Evolutionary conservation across 2,113 vertebrate species (phyloP).

Genomic region (Pongo pygmaeus): DNA sequence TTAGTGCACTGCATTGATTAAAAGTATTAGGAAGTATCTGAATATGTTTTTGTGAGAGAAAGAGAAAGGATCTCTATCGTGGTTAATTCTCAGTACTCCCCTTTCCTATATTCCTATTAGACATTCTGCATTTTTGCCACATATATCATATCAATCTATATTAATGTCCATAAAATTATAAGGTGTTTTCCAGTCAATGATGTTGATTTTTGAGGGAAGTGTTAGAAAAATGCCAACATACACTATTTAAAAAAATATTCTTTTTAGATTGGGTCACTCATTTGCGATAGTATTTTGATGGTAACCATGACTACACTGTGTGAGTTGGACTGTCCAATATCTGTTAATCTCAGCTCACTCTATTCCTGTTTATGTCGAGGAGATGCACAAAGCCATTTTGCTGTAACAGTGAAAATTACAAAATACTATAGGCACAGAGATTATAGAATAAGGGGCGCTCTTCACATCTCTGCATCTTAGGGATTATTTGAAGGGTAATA

Average conservation of each 20-base stretch:
- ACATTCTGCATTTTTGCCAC: conserved; percentile 47
- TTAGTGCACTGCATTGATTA: not conserved
- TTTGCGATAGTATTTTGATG: conserved; percentile 33
- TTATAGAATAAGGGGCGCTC: conserved; percentile 44
- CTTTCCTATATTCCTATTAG: not conserved
- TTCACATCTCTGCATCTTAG: not conserved
- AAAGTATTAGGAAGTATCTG: not conserved
- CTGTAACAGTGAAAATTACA: conserved; percentile 47
- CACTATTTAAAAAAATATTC: not conserved
- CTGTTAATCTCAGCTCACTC: conserved; percentile 35
- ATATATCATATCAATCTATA: not conserved
- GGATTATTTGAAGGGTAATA: conserved; percentile 8
- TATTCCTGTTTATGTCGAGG: conserved; percentile 36
- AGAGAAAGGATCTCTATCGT: not conserved
- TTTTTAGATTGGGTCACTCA: not conserved
- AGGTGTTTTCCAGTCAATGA: not conserved
- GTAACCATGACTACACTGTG: conserved; percentile 38
- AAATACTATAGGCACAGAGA: conserved; percentile 62
- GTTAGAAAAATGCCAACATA: conserved; percentile 43
- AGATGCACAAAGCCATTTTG: conserved; percentile 63
- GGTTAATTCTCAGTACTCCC: not conserved
- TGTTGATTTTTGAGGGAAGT: conserved; percentile 15
- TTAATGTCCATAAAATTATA: conserved; percentile 32
- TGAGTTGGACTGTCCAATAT: conserved; percentile 37
- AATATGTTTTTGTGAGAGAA: not conserved